Conservation (phyloP, 2,888 invertebrate species). For the Gymnosoma rotundatum region DNA sequence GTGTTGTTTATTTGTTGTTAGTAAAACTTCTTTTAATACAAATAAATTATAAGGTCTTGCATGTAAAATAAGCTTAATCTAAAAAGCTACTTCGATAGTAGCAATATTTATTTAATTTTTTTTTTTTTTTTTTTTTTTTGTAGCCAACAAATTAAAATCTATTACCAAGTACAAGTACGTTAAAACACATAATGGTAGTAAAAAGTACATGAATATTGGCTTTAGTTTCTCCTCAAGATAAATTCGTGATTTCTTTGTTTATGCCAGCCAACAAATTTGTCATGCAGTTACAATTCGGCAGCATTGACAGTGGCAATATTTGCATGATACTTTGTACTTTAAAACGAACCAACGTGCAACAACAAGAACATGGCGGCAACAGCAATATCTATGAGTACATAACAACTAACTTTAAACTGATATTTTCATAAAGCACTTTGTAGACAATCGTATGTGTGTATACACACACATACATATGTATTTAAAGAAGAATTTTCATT, state of each 20-base stretch:
- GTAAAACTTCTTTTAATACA: slow-evolving; percentile 54
- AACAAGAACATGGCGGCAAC: slow-evolving; percentile 29
- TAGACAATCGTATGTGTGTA: neutral
- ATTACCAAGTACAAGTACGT: slow-evolving; percentile 48
- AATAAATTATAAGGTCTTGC: slow-evolving; percentile 48
- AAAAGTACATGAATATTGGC: slow-evolving; percentile 33
- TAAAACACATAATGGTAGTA: slow-evolving; percentile 16
- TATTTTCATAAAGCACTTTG: slow-evolving; percentile 13
- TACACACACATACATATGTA: neutral
- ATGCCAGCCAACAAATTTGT: slow-evolving; percentile 66
- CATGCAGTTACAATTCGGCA: slow-evolving; percentile 69
- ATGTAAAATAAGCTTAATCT: slow-evolving; percentile 23
- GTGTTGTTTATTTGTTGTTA: no score
- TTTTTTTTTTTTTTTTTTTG: neutral
- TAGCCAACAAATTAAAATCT: slow-evolving; percentile 52
- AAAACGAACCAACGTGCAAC: neutral
- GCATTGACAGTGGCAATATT: slow-evolving; percentile 69
- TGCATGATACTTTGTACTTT: slow-evolving; percentile 64
- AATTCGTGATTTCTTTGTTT: slow-evolving; percentile 70
- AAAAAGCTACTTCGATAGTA: slow-evolving; percentile 30
- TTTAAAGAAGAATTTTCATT: no score
- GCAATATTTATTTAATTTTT: slow-evolving; percentile 15
- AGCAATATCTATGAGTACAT: slow-evolving; percentile 19
- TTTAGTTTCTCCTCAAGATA: slow-evolving; percentile 32
- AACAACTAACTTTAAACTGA: slow-evolving; percentile 33